phyloP scores from a whole-genome alignment of 2,113 vertebrate species.

The Acrocephalus arundinaceus region DNA sequence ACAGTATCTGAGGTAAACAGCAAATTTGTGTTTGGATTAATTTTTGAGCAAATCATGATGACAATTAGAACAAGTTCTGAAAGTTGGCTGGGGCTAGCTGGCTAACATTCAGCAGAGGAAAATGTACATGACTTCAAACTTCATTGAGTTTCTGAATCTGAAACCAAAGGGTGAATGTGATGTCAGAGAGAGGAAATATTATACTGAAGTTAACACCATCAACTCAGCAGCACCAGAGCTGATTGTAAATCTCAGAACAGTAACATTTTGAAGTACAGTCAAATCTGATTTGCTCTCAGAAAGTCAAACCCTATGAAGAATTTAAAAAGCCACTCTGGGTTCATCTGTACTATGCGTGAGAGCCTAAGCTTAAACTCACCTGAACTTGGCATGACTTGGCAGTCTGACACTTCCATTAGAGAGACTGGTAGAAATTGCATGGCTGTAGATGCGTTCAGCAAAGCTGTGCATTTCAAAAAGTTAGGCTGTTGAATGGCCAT shows the following conservation, averaged over 20 bases:
- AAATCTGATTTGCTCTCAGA: background rate
- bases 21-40: background rate
- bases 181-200: background rate
- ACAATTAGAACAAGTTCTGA: background rate
- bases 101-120: background rate
- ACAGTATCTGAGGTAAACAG: background rate
- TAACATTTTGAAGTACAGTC: background rate
- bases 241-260: background rate
- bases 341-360: background rate
- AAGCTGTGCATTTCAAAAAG: background rate
- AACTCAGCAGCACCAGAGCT: background rate
- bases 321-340: background rate
- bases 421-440: background rate
- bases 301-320: background rate
- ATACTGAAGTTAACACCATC: background rate
- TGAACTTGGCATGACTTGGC: background rate
- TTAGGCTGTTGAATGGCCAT: background rate
- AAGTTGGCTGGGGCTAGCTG: background rate
- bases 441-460: background rate
- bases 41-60: background rate
- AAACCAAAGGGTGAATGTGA: background rate
- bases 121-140: background rate
- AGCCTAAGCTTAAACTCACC: fast-evolving
- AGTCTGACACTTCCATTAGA: background rate
- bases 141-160: background rate